Conservation (phyloP, 2,113 vertebrate genomes). For the Microtus richardsoni region DNA sequence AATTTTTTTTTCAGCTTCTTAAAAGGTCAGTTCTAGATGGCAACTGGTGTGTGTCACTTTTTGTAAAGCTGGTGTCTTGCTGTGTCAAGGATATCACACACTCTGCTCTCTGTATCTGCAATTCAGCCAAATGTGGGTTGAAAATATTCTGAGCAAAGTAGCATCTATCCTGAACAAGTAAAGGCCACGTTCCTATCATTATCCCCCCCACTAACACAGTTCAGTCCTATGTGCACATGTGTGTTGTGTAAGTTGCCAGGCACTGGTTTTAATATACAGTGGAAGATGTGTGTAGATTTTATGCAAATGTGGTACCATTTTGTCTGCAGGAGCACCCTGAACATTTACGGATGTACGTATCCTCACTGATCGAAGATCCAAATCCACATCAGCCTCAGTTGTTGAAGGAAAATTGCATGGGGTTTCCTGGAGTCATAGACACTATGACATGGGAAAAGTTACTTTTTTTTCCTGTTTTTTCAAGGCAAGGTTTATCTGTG, state of each 20-base stretch:
- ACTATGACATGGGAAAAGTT: rapidly evolving
- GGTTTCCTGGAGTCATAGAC: neutral
- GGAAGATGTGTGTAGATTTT: neutral
- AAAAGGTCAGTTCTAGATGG: neutral
- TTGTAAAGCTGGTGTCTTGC: neutral
- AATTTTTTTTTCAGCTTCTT: neutral
- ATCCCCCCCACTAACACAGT: no score
- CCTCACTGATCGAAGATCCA: neutral
- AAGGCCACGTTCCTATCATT: no score
- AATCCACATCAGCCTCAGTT: no score
- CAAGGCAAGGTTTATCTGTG: no score
- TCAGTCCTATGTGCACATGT: neutral
- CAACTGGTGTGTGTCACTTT: neutral
- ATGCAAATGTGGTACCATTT: neutral
- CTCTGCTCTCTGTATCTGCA: neutral
- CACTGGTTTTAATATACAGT: neutral
- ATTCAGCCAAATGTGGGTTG: neutral
- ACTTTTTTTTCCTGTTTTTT: neutral
- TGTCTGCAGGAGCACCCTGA: neutral
- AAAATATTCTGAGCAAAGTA: neutral
- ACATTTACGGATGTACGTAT: neutral
- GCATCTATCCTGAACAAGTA: neutral
- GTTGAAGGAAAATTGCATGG: neutral
- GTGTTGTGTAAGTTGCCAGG: no score
- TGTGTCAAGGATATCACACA: neutral